Evolutionary conservation across 2,113 vertebrate genomes (phyloP), one percentile per base, ranked within the genome.

Genomic region (Hystrix brachyura): DNA sequence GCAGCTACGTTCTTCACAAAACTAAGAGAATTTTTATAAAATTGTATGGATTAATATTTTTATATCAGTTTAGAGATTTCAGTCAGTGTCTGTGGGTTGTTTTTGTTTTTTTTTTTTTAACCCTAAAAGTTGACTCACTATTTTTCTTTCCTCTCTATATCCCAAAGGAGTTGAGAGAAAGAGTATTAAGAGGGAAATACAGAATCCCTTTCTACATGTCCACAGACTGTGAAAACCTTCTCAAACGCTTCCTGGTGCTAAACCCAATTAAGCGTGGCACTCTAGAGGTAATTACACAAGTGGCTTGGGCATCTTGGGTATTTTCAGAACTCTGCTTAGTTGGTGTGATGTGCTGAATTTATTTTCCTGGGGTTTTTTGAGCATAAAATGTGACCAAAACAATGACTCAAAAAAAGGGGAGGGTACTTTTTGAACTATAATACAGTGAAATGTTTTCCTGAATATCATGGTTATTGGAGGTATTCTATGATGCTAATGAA

Each of bases 151-250:
- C 15, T 95, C 23, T 21, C 85, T 97, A 7, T 95, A 2, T 97
- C 89, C 38, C 51, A 53, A 98, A 99, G 99, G 99, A 99, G 98
- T 98, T 99, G 95, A 99, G 99, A 96, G 99, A 99, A 97, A 99
- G 99, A 78, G 99, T 99, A n/a, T 99, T 99, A 87, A 98, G 99
- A 91, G 99, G 99, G 69, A 99, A 99, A 98, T 99, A 99, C 98
- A 99, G 99, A 96, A 99, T 99, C 98, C 99, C 99, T 60, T 99
- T 99, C 99, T 99, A 99, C 99, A 99, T 99, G 99, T 99, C 99
- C 97, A 99, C 99, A 78, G 99, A 99, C 99, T 99, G 99, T 98
- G 99, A 99, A 99, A 99, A 99, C 98, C 99, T 99, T 90, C 99
- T 99, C 86, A 99, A 99, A 95, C 99, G 99, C 97, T 99, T 99